Base-by-base conservation (phyloP, 2,797 vertebrate species). In the Notolabrus celidotus region DNA sequence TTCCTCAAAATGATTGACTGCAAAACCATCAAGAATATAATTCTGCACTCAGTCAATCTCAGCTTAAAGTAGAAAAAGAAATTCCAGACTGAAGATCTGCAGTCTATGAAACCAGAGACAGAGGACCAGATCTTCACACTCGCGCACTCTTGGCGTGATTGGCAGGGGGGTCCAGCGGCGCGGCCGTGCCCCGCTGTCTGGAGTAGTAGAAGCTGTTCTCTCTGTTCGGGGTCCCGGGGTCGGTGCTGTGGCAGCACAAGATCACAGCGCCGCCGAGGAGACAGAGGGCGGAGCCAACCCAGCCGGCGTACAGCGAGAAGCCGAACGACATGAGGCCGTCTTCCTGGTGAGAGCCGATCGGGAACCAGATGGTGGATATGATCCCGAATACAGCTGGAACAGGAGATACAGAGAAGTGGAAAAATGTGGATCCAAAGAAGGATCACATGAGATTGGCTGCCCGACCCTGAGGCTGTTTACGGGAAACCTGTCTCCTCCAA, bases 161-260 rank as follows among this genome's bases (percentile, higher is more conserved):
- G 2, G 89, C 84, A 0, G 92, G 87, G 10, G 73, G 60, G 57
- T 93, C 88, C 70, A 93, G 88, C 8, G 95, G 94, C 50, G 59
- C 76, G 76, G 87, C 79, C 1, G 87, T 58, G 3, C 86, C 87
- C 0, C 94, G 47, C 76, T 92, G 92, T 0, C 97, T 96, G 63
- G 95, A 96, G 70, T 97, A 98, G 94, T 97, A 98, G 94, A 97
- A 98, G 71, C 94, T 96, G 86, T 95, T 96, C 76, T 97, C 96
- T 0, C 94, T 2, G 89, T 93, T 0, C 86, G 92, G 92, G 91
- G 25, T 88, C 9, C 61, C 23, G 4, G 58, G 33, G 27, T 82
- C 93, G 0, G 85, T 83, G 4, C 95, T 92, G 0, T 93, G 80
- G 85, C 96, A 98, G 77, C 95, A 99, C 55, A 95, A 75, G 62